Evolutionary conservation across 2,888 invertebrate genomes (phyloP).

Genomic region (Biston stratarius): DNA sequence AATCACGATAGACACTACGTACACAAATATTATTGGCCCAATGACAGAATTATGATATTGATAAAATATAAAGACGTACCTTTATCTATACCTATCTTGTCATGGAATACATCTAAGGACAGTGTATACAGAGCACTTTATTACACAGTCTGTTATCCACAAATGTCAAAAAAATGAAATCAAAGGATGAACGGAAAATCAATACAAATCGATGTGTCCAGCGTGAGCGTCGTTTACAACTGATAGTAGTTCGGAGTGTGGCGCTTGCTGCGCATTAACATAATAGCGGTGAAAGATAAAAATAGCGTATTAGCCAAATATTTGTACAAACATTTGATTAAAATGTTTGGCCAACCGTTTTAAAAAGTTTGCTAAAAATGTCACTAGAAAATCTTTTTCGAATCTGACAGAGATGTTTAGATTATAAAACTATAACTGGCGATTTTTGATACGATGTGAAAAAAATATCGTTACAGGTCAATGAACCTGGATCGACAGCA

Average conservation of each 20-base stretch:
- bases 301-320: constrained; percentile 57
- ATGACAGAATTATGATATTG: background rate
- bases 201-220: constrained; percentile 39
- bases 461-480: too few species aligned
- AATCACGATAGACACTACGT: background rate
- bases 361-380: background rate
- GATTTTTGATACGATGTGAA: too few species aligned
- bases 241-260: constrained; percentile 40
- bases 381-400: background rate
- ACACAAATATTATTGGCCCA: background rate
- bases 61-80: background rate
- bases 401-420: background rate
- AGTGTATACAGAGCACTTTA: background rate
- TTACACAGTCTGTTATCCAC: background rate
- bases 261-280: constrained; percentile 60
- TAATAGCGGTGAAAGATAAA: constrained; percentile 73
- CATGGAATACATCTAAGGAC: background rate
- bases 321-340: constrained; percentile 30
- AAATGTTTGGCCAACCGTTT: constrained; percentile 4
- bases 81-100: background rate
- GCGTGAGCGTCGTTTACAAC: constrained; percentile 30
- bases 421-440: too few species aligned
- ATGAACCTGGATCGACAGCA: too few species aligned
- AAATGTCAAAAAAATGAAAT: background rate
- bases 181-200: constrained; percentile 6